These are phyloP conservation scores for Physella acuta DNA, from an alignment of 1,140 invertebrate species.

Conservation along the genomic window DNA sequence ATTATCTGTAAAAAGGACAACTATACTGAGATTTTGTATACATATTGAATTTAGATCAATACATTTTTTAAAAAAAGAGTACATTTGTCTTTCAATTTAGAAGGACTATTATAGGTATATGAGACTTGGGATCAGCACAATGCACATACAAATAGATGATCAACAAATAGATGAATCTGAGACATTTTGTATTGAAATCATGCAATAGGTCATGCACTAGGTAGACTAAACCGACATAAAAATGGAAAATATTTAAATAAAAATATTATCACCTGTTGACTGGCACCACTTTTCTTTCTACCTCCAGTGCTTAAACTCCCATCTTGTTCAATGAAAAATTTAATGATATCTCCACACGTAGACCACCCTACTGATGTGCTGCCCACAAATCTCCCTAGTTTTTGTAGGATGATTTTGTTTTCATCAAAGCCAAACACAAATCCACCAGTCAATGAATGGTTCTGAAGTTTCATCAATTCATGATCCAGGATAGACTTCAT, in stretches of 20 bases:
- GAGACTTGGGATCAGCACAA: neutral
- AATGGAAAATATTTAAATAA: no score
- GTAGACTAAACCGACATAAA: neutral
- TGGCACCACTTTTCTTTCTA: neutral
- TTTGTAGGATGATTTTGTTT: conserved; percentile 14
- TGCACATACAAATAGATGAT: neutral
- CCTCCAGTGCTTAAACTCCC: neutral
- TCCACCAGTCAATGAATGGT: neutral
- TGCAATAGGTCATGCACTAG: neutral
- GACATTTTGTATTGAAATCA: neutral
- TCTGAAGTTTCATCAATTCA: conserved; percentile 16
- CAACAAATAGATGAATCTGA: neutral
- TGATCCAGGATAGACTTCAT: conserved; percentile 6
- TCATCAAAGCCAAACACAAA: conserved; percentile 18
- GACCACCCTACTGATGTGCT: neutral
- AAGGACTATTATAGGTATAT: neutral
- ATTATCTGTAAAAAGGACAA: conserved; percentile 10
- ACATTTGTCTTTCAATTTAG: neutral
- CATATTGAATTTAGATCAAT: neutral
- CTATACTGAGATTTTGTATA: no score
- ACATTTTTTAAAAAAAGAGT: neutral
- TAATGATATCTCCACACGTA: conserved; percentile 10
- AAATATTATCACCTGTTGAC: neutral
- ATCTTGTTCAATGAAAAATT: neutral
- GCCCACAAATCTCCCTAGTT: neutral